Percentiles rank a stretch among this genome's conserved stretches.
phyloP scores from a whole-genome alignment of 2,888 invertebrate species.

The Erannis defoliaria region DNA sequence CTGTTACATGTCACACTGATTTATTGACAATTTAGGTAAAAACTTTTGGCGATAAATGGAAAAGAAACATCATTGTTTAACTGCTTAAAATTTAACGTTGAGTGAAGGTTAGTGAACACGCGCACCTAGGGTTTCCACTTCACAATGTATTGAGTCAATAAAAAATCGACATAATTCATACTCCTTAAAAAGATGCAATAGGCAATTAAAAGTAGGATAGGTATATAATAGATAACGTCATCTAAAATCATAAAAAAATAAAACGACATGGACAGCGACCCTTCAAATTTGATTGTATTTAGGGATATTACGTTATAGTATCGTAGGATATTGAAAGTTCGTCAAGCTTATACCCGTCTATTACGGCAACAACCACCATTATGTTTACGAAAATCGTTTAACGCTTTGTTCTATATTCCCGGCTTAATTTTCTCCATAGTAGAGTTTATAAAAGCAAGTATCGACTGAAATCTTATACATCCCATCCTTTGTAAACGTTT shows the following conservation, averaged over 20 bases:
- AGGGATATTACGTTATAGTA: background rate
- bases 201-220: background rate
- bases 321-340: background rate
- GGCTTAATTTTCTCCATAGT: conserved; percentile 8
- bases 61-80: too few species aligned
- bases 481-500: conserved; percentile 17
- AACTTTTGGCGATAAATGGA: background rate
- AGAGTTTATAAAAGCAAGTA: conserved; percentile 10
- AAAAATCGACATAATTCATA: too few species aligned
- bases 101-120: too few species aligned
- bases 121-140: too few species aligned
- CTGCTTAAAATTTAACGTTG: too few species aligned
- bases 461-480: conserved; percentile 20
- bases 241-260: too few species aligned
- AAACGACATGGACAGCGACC: background rate
- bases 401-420: background rate
- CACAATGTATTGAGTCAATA: too few species aligned
- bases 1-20: conserved; percentile 49
- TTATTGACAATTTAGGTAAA: conserved; percentile 22
- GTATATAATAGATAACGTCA: too few species aligned
- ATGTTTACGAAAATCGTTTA: background rate
- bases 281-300: too few species aligned
- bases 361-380: background rate
- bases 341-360: background rate
- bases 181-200: too few species aligned